Percentiles rank a stretch among this genome's conserved stretches.
Evolutionary conservation across 2,113 vertebrate genomes (phyloP).

Genomic region (Malurus melanocephalus): DNA sequence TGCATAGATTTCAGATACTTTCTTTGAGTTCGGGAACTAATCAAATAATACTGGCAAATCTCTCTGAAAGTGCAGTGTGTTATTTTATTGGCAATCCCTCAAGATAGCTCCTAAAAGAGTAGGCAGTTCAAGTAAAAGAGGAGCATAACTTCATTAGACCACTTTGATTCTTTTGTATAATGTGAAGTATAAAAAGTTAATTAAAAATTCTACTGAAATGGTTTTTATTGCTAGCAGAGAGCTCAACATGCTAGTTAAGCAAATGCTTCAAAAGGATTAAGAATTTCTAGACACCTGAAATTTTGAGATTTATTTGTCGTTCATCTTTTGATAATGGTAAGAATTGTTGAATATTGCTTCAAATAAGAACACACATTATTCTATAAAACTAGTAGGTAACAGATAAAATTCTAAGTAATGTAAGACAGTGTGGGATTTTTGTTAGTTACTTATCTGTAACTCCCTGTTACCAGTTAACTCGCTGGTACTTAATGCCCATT

Average conservation of each 20-base stretch:
- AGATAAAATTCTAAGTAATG: background rate
- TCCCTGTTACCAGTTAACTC: background rate
- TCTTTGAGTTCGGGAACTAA: background rate
- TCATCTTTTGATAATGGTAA: background rate
- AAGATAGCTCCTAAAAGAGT: background rate
- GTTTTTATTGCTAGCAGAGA: background rate
- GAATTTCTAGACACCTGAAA: background rate
- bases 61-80: background rate
- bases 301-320: background rate
- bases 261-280: background rate
- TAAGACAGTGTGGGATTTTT: background rate
- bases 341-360: background rate
- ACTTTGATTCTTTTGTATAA: background rate
- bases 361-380: background rate
- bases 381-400: background rate
- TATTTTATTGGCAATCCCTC: background rate
- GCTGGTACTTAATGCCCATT: background rate
- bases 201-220: background rate
- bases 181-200: background rate
- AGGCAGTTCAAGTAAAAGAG: background rate
- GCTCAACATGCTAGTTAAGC: background rate
- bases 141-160: background rate
- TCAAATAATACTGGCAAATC: background rate
- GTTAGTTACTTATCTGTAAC: background rate
- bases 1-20: background rate